Evolutionary conservation across 2,888 invertebrate species (phyloP), one percentile per base, ranked within the genome.

Genomic region (Yponomeuta evonymella): DNA sequence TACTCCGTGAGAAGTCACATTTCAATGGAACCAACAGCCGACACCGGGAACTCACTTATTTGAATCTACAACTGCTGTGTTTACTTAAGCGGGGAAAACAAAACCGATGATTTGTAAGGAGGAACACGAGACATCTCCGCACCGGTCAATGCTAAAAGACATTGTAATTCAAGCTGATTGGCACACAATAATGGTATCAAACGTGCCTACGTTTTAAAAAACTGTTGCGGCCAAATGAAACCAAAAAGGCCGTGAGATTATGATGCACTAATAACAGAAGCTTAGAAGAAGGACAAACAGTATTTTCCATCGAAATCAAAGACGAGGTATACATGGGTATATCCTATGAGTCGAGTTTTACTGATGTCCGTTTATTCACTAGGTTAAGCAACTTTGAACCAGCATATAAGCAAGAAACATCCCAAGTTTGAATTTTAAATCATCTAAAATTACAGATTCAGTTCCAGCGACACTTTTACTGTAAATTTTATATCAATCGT

Each of bases 121-220:
- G 87, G 87, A 88, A 87, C 84, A 87, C 84, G 83, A 86, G 83
- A 86, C 81, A 85, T 86, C 86, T 86, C 84, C 84, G 82, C 83
- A 15, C 51, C 90, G 89, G 89, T 80, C 81, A 81, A 83, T 79
- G 83, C 80, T 85, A 91, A 90, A 89, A 88, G 90, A 92, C 90
- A 91, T 90, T 91, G 91, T 92, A 91, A 90, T 90, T 92, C 92
- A 90, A 83, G 77, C 85, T 90, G 92, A 92, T 91, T 92, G 92
- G 91, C 91, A 92, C 89, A 92, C 92, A 92, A 92, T 92, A 92
- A 91, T 90, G 89, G 90, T 90, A 89, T 90, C 91, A 91, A 90
- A 88, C 87, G 86, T 89, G 87, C 43, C 43, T 85, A 87, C 89
- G 89, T 88, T 90, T 91, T 91, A 88, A 92, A 92, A 92, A 71